Evolutionary conservation across 1,140 invertebrate genomes (phyloP).

Genomic region (Pseudomyrmex sp.): DNA sequence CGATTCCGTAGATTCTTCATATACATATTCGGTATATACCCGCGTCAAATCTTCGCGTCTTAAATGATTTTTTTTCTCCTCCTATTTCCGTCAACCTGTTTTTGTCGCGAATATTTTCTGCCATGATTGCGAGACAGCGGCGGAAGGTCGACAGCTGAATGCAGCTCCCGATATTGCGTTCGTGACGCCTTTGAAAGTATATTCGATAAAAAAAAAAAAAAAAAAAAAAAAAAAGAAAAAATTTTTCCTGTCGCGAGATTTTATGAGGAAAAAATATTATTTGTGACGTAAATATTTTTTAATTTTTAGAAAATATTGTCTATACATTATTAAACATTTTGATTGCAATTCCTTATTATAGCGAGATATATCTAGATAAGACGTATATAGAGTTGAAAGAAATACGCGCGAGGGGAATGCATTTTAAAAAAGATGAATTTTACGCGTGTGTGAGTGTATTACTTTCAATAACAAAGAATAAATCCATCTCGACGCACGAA

Average conservation of each 20-base stretch:
- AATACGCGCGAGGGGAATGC: too few species aligned
- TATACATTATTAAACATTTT: too few species aligned
- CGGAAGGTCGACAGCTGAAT: slow-evolving; percentile 57
- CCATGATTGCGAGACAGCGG: slow-evolving; percentile 41
- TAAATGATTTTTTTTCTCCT: slow-evolving; percentile 54
- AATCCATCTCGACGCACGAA: slow-evolving; percentile 13
- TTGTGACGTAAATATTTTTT: background rate
- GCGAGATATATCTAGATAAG: too few species aligned
- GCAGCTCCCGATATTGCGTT: slow-evolving; percentile 29
- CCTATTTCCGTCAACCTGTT: slow-evolving; percentile 57
- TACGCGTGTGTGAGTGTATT: too few species aligned
- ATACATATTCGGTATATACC: background rate
- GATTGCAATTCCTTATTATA: too few species aligned
- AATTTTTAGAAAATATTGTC: too few species aligned
- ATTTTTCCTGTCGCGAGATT: background rate
- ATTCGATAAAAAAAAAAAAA: background rate
- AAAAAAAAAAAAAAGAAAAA: background rate
- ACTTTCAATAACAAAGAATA: background rate
- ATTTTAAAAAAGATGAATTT: too few species aligned
- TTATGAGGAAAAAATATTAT: too few species aligned
- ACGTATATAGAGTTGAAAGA: too few species aligned
- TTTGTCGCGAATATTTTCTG: slow-evolving; percentile 46
- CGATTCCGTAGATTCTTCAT: slow-evolving; percentile 58
- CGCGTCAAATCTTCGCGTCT: slow-evolving; percentile 35
- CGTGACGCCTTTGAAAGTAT: slow-evolving; percentile 23